These are phyloP conservation scores for Pangasius larnaudii DNA, from an alignment of 2,797 vertebrate species.

Conservation along the genomic window DNA sequence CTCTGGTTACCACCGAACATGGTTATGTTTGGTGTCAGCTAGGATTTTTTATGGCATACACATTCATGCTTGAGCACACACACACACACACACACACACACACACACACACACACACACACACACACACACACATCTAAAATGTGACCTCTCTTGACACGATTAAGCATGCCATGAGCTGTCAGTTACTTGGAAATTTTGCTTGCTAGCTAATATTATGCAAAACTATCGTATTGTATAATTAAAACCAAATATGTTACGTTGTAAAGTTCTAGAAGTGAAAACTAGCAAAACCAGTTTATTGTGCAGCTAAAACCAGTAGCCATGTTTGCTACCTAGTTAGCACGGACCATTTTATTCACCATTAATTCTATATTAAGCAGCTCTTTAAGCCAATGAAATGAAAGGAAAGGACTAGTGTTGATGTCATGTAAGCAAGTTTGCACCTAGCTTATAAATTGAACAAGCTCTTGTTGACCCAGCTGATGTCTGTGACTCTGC, in stretches of 20 bases:
- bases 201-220: background rate
- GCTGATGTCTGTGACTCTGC: background rate
- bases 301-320: background rate
- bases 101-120: conserved; percentile 16
- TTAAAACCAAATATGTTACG: background rate
- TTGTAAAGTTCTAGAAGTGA: background rate
- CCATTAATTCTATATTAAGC: background rate
- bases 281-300: background rate
- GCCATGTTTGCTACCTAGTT: background rate
- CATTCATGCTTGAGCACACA: background rate
- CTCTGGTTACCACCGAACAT: conserved; percentile 8
- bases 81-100: conserved; percentile 15
- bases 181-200: background rate
- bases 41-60: background rate
- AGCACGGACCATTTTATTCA: background rate
- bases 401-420: background rate
- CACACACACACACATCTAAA: conserved; percentile 11
- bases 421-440: background rate
- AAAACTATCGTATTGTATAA: background rate
- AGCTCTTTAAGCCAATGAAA: background rate
- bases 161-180: background rate
- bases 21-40: conserved; percentile 7
- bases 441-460: background rate
- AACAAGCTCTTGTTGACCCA: background rate
- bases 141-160: background rate